Evolutionary conservation across 2,113 vertebrate species (phyloP), one percentile per base, ranked within the genome.

Genomic region (Melospiza melodia): DNA sequence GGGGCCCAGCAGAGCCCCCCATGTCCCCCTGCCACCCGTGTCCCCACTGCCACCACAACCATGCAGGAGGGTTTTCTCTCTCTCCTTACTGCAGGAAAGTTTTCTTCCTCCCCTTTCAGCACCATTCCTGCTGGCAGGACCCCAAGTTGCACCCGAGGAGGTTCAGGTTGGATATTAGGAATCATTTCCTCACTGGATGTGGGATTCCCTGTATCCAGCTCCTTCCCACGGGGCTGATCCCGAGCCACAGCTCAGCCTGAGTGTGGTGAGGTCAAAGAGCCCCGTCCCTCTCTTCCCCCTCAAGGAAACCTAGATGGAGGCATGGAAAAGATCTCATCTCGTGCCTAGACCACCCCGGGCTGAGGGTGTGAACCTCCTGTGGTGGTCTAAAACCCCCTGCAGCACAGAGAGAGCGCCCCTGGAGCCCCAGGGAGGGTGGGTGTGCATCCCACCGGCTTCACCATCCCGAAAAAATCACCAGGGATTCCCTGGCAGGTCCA

Each of bases 21-120:
- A 0, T 14, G 28, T 15, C 3, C 35, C 37, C 35, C 23, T 11
- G 52, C 31, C 28, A n/a, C 20, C 20, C 0, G 0, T 21, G 43
- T 87, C 58, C 75, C 58, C 72, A 35, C 18, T 24, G 69, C 46
- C 10, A 5, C 63, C 59, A 10, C 0, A 2, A 6, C 48, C 39
- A 0, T 9, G 41, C 48, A 55, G 49, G 25, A 93, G 12, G 39
- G 39, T 13, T 41, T 41, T 18, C 44, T 44, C 18, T 19, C 44
- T 44, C 48, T 24, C 22, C 31, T n/a, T 0, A 0, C 51, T 31
- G 44, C n/a, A 73, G 49, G 27, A 30, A 28, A 16, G 52, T 30
- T 54, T 30, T 18, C 16, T 30, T 18, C 62, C 58, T 79, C 49
- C 5, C 11, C 54, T 22, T 4, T 11, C 1, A 1, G 44, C 69